A percentile compares a stretch with the other conserved stretches of the same genome.
Evolutionary conservation across 2,888 invertebrate genomes (phyloP).

Genomic region (Phaedon cochleariae): DNA sequence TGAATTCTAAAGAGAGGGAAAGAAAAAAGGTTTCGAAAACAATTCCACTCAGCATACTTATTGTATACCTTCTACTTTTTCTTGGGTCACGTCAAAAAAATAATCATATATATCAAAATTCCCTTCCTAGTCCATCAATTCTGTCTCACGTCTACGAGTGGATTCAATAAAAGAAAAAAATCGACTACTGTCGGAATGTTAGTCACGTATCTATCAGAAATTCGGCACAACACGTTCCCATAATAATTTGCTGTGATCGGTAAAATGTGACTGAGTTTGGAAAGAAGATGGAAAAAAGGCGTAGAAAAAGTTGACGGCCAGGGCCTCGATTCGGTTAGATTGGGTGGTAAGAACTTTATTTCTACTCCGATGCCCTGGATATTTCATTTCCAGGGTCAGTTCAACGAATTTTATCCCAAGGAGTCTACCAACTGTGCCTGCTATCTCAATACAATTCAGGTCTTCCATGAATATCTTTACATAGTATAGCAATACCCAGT

Average conservation of each 20-base stretch:
- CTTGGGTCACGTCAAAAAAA: too few species aligned
- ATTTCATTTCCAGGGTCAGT: background rate
- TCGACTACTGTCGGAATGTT: background rate
- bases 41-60: too few species aligned
- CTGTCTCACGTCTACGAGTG: background rate
- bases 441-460: too few species aligned
- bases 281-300: background rate
- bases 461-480: too few species aligned
- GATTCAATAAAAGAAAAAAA: background rate
- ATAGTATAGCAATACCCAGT: too few species aligned
- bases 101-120: too few species aligned
- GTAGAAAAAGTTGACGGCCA: background rate
- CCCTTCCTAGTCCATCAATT: background rate
- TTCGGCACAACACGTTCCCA: conserved; percentile 7
- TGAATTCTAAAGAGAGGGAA: too few species aligned
- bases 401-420: background rate
- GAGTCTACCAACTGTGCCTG: background rate
- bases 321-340: background rate
- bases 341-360: background rate
- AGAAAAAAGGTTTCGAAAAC: too few species aligned
- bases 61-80: too few species aligned
- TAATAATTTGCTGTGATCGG: conserved; percentile 24
- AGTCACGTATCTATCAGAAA: background rate
- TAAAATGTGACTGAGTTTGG: conserved; percentile 23
- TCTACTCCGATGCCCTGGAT: background rate